Conservation (phyloP, 2,797 vertebrate genomes). For the Pangasius larnaudii region DNA sequence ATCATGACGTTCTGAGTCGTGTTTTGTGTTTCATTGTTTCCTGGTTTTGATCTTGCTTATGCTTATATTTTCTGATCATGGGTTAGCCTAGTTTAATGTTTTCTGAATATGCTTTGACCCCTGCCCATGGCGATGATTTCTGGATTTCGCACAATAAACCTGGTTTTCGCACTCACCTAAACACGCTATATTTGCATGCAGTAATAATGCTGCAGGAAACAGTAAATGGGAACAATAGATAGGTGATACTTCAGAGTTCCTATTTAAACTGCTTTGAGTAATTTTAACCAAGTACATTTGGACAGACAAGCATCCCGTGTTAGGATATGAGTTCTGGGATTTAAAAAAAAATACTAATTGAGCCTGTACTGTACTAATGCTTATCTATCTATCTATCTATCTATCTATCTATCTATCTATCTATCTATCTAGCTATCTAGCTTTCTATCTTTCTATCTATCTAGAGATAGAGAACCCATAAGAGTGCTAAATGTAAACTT, state of each 20-base stretch:
- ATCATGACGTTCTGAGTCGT: neutral
- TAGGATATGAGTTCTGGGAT: constrained; percentile 20
- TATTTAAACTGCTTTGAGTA: constrained; percentile 27
- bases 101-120: neutral
- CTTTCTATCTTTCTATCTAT: neutral
- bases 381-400: neutral
- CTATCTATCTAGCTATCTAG: neutral
- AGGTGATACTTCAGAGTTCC: neutral
- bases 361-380: no score
- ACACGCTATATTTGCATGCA: neutral
- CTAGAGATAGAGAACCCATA: neutral
- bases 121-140: neutral
- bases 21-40: neutral
- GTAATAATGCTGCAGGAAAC: neutral
- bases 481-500: neutral
- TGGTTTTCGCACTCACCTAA: neutral
- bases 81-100: neutral
- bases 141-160: neutral
- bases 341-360: constrained; percentile 12
- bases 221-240: constrained; percentile 17
- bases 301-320: constrained; percentile 5
- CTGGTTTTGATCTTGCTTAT: neutral
- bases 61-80: neutral
- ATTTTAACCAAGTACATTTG: constrained; percentile 33
- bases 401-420: neutral